These are phyloP conservation scores for Karalla daura DNA, from an alignment of 2,797 vertebrate genomes.

Conservation along the genomic window DNA sequence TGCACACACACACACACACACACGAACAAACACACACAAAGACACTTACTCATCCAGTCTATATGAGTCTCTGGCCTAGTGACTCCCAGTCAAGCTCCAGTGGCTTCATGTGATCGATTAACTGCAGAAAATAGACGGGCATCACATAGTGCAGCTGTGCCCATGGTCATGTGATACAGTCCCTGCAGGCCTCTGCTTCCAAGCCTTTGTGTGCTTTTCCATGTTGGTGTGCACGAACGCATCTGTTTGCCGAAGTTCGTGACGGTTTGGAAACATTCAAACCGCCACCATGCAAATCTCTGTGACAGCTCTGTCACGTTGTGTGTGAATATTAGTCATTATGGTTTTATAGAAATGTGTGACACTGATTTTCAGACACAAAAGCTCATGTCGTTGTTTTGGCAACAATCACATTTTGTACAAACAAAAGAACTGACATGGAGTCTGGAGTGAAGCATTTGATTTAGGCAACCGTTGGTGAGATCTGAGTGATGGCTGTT, in stretches of 20 bases:
- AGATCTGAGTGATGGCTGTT: constrained; percentile 20
- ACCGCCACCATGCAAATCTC: constrained; percentile 42
- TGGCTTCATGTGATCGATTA: constrained; percentile 77
- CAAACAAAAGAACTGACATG: constrained; percentile 18
- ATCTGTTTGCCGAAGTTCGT: constrained; percentile 7
- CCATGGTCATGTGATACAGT: constrained; percentile 53
- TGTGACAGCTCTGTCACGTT: constrained; percentile 54
- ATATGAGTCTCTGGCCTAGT: constrained; percentile 63
- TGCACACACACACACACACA: constrained; percentile 24
- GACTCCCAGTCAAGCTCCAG: constrained; percentile 67
- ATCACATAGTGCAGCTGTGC: constrained; percentile 74
- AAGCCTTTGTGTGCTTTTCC: neutral
- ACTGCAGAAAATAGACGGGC: constrained; percentile 72
- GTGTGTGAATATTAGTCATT: constrained; percentile 23
- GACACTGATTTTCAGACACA: constrained; percentile 33
- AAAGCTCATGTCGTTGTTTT: constrained; percentile 16
- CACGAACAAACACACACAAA: constrained; percentile 19
- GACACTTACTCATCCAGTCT: constrained; percentile 21
- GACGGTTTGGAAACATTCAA: constrained; percentile 40
- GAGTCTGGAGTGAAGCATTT: constrained; percentile 30
- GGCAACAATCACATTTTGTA: constrained; percentile 37
- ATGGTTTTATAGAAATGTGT: constrained; percentile 5
- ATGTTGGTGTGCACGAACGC: neutral
- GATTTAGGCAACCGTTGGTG: constrained; percentile 36
- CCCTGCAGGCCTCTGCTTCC: constrained; percentile 16